Evolutionary conservation across 2,888 invertebrate species (phyloP).

Genomic region (Lithosia quadra): DNA sequence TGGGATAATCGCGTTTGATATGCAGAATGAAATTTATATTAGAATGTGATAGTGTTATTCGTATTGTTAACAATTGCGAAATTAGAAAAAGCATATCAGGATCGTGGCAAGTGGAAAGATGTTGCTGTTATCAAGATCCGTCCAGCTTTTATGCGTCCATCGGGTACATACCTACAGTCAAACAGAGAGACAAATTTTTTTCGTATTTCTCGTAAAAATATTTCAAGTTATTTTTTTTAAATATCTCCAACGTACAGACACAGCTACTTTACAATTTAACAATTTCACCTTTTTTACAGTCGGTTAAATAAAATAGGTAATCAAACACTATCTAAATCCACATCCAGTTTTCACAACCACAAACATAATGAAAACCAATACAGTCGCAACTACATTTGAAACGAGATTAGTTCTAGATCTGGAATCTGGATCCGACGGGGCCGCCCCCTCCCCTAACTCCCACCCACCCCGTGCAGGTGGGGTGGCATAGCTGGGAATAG

Average conservation of each 20-base stretch:
- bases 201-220: too few relatives aligned
- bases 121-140: background rate
- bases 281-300: too few relatives aligned
- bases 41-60: too few relatives aligned
- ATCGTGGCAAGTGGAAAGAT: background rate
- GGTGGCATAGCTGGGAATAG: constrained; percentile 60
- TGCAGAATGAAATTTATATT: background rate
- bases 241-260: too few relatives aligned
- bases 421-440: constrained; percentile 67
- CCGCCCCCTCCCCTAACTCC: constrained; percentile 26
- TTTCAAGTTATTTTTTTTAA: too few relatives aligned
- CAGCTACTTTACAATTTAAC: too few relatives aligned
- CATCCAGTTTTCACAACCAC: constrained; percentile 18
- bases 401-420: constrained; percentile 71
- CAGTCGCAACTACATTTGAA: constrained; percentile 54
- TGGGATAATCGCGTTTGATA: background rate
- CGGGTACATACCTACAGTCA: too few relatives aligned
- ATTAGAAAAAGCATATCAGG: background rate
- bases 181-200: too few relatives aligned
- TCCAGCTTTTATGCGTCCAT: too few relatives aligned
- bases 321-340: background rate
- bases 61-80: background rate
- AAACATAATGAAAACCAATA: constrained; percentile 41
- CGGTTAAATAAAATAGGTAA: background rate
- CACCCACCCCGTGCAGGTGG: constrained; percentile 44